phyloP scores from a whole-genome alignment of 2,797 vertebrate genomes.

The Ceryle rudis region DNA sequence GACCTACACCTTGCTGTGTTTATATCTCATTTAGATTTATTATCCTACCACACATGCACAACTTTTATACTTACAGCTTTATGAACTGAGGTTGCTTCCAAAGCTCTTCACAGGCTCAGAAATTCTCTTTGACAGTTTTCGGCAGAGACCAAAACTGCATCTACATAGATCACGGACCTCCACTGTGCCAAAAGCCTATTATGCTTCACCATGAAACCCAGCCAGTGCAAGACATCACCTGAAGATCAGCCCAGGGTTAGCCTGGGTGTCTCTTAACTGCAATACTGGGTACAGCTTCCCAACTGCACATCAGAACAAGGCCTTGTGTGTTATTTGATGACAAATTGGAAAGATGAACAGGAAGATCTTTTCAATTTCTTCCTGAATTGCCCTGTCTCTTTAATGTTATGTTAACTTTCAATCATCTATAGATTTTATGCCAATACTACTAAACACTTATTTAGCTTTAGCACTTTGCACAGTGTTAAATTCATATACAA shows the following conservation, averaged over 20 bases:
- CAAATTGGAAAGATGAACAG: neutral
- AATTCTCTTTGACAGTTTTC: neutral
- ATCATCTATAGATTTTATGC: neutral
- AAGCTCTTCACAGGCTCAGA: neutral
- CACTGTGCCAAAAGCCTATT: neutral
- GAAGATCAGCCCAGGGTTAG: neutral
- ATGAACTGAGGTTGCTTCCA: neutral
- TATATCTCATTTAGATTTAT: neutral
- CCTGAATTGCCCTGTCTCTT: neutral
- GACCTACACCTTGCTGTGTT: neutral
- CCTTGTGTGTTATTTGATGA: neutral
- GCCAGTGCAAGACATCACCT: neutral
- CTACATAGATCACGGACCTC: neutral
- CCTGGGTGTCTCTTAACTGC: neutral
- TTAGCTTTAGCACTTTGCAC: neutral
- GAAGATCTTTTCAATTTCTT: neutral
- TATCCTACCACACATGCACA: neutral
- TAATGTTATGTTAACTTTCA: accelerated
- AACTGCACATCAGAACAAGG: neutral
- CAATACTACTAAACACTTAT: neutral
- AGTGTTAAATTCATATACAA: neutral
- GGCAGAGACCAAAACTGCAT: neutral
- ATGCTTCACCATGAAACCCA: neutral
- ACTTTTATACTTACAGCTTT: neutral
- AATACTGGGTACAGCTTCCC: neutral